Base-by-base conservation (phyloP, 2,113 vertebrate species). In the Sceloporus tristichus region DNA sequence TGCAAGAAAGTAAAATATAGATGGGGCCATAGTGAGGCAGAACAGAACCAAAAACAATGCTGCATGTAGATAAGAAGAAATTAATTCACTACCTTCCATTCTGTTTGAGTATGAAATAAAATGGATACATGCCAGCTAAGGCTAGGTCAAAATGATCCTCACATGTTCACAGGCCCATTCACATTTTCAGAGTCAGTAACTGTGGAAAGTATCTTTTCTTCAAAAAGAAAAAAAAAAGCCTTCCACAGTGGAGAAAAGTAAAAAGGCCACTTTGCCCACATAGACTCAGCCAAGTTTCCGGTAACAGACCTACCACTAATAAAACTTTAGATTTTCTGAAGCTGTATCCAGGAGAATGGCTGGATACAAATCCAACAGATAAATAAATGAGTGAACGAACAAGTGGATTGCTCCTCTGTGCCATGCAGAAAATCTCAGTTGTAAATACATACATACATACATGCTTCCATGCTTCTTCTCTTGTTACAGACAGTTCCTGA, bases 401-500 rank as follows among this genome's bases (percentile, higher is more conserved):
- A 14, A 59, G 9, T 59, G 56, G 56, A 59, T 59, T 13, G 14
- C 56, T 59, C 56, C 14, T 59, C 56, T 59, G 56, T 59, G 56
- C 14, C 56, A 10, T 59, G 10, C 56, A 59, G 14, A 59, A 10
- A 14, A 59, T 59, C 4, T 59, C 56, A 59, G 14, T 4, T 59
- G 56, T 59, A 34, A 34, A 34, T 34, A 34, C 34, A 34, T 34
- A 34, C 34, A 34, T 34, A 34, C 56, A 59, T 34, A 34, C 34
- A 34, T 2, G 56, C 1, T 0, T 83, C 4, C 14, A 10, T 82
- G n/a, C 90, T 73, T 88, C 74, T 6, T 21, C n/a, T 34, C 1
- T 78, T 1, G 0, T 87, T 38, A 0, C 85, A 99, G 99, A 98
- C 98, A 0, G 98, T 99, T 84, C 99, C 99, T 0, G 99, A 99